These are phyloP conservation scores for Notechis scutatus DNA, from an alignment of 2,113 vertebrate species.

Conservation along the genomic window DNA sequence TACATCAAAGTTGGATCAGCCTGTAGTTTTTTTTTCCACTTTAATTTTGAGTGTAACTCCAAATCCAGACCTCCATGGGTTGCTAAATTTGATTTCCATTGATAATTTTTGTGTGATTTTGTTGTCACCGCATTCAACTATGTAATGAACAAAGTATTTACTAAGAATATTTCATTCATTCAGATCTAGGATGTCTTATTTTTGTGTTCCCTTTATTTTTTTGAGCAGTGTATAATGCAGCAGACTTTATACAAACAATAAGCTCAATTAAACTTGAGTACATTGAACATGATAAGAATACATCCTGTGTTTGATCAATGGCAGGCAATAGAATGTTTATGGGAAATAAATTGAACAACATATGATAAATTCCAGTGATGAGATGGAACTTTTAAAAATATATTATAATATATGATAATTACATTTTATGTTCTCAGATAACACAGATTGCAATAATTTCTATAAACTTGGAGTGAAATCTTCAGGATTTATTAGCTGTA, in stretches of 20 bases:
- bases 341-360: not conserved
- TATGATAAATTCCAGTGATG: not conserved
- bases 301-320: not conserved
- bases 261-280: not conserved
- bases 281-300: not conserved
- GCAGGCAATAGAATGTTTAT: not conserved
- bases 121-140: no score
- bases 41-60: no score
- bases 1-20: no score
- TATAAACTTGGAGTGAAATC: slow-evolving; percentile 92
- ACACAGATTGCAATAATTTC: slow-evolving; percentile 87
- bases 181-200: no score
- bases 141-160: no score
- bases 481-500: slow-evolving; percentile 90
- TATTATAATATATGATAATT: not conserved
- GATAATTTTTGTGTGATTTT: no score
- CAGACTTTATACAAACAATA: not conserved
- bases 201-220: no score
- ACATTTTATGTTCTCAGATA: slow-evolving; percentile 73
- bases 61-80: no score
- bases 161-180: no score
- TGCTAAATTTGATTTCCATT: no score
- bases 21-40: no score
- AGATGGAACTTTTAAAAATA: fast-evolving
- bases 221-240: no score